Evolutionary conservation across 2,888 invertebrate genomes (phyloP), one percentile per base, ranked within the genome.

Genomic region (Hydroisotoma schaefferi): DNA sequence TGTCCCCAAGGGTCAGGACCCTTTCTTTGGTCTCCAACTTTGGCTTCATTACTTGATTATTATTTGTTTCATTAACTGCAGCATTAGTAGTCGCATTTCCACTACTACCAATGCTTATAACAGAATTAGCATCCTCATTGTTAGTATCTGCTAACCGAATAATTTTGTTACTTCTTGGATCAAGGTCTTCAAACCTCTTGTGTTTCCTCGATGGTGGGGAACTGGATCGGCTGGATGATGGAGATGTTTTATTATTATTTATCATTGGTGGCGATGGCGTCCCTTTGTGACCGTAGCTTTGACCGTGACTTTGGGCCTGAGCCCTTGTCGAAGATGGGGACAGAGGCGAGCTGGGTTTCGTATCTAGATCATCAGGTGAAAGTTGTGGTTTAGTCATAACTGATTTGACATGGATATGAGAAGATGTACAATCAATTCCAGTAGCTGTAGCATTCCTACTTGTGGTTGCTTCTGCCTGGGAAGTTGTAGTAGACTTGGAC

Each of bases 201-300:
- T 15, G 5, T 15, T 40, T 20, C 40, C 40, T 40, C 20, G 40
- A 40, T 20, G 40, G 40, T 40, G 40, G 40, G 4, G 40, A 40
- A 15, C 20, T 40, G 5, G 40, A 40, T 4, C n/a, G 40, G n/a
- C 40, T 40, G 5, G 40, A 40, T 15, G 8, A n/a, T 18, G 52
- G 20, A 12, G 38, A 6, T 51, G 37, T 48, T 47, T 25, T n/a
- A 26, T 23, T 46, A 46, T 46, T 10, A 38, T 43, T 1, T 18
- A 49, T 26, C 37, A 29, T 44, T 52, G n/a, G n/a, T n/a, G n/a
- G n/a, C n/a, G n/a, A n/a, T 20, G 51, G 23, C 8, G 43, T 49
- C 12, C 37, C 27, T 1, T 27, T 22, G 28, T 44, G 3, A 15
- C n/a, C n/a, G n/a, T n/a, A n/a, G n/a, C n/a, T n/a, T n/a, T n/a